Evolutionary conservation across 2,888 invertebrate species (phyloP).

Genomic region (Cinara cedri): DNA sequence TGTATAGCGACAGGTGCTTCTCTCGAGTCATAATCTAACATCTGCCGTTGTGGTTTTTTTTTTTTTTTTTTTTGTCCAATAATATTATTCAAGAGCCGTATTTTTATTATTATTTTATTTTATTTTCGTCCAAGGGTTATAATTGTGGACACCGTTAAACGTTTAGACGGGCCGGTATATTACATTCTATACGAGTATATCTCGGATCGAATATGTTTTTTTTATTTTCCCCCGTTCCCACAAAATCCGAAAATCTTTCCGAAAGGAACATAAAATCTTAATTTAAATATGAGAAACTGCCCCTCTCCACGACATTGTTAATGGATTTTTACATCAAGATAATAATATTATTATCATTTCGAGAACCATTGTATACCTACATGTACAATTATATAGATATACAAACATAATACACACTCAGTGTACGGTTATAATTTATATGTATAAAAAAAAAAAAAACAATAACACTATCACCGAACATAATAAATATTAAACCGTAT

Average conservation of each 20-base stretch:
- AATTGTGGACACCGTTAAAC: conserved; percentile 23
- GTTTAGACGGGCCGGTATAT: not conserved
- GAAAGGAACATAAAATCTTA: not conserved
- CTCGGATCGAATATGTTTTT: conserved; percentile 3
- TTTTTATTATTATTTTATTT: conserved; percentile 6
- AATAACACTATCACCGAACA: no score
- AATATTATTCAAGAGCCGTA: conserved; percentile 46
- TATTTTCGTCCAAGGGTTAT: conserved; percentile 10
- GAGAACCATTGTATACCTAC: not conserved
- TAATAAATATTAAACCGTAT: no score
- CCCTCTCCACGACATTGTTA: conserved; percentile 6
- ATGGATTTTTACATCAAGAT: conserved; percentile 26
- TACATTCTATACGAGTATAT: no score
- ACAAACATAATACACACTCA: no score
- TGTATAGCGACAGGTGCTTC: conserved; percentile 35
- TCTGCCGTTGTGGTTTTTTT: conserved; percentile 33
- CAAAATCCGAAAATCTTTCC: conserved; percentile 1
- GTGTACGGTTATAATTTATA: no score
- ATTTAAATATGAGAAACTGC: not conserved
- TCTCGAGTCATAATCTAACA: conserved; percentile 47
- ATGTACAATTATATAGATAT: no score
- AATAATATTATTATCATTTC: not conserved
- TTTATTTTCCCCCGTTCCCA: conserved; percentile 20
- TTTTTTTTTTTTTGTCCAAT: not conserved
- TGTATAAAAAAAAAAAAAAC: not conserved